A percentile compares a stretch with the other conserved stretches of the same genome.
Evolutionary conservation across 1,140 invertebrate species (phyloP).

Genomic region (Thalassaphorura encarpata): DNA sequence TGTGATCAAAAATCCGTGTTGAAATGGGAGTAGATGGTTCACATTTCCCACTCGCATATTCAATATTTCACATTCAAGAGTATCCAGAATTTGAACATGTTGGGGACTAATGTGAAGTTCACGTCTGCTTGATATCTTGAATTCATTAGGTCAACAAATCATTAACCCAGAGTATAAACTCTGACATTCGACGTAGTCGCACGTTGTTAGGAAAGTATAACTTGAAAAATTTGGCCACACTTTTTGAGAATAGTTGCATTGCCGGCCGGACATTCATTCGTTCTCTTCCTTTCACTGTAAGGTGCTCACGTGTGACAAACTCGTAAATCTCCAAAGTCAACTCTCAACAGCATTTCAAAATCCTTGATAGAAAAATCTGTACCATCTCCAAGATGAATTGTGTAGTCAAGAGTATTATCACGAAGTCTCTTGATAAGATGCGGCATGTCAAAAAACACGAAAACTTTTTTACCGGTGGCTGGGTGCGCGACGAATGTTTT

Average conservation of each 20-base stretch:
- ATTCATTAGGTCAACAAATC: too few species aligned
- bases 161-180: background rate
- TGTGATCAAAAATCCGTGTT: too few species aligned
- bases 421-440: background rate
- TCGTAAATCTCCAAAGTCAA: background rate
- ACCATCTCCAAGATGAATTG: background rate
- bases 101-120: too few species aligned
- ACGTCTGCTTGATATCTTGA: too few species aligned
- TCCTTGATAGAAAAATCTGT: background rate
- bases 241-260: background rate
- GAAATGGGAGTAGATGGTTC: too few species aligned
- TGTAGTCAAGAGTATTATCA: background rate
- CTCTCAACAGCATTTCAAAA: background rate
- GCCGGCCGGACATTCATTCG: background rate
- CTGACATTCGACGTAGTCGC: background rate
- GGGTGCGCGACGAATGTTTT: background rate
- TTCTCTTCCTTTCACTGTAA: background rate
- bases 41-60: too few species aligned
- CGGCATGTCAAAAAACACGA: background rate
- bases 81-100: too few species aligned
- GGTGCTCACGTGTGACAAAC: background rate
- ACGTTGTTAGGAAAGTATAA: background rate
- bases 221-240: background rate
- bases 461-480: background rate
- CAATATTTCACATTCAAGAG: too few species aligned